Evolutionary conservation across 1,140 invertebrate species (phyloP).

Genomic region (Scaptodrosophila lebanonensis): DNA sequence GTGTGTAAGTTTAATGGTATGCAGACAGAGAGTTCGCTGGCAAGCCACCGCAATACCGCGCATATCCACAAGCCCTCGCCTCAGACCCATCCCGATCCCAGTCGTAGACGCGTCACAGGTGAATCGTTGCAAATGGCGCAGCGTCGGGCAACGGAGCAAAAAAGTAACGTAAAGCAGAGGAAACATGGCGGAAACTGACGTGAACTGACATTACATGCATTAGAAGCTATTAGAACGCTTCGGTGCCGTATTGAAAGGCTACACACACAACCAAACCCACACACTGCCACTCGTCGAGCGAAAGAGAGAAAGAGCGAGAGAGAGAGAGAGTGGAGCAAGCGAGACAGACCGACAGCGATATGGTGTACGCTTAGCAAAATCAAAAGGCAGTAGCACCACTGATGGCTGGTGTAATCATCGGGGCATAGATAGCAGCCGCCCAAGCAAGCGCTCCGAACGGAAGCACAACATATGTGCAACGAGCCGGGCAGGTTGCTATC

Average conservation of each 20-base stretch:
- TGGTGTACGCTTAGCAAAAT: constrained; percentile 36
- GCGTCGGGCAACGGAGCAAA: constrained; percentile 9
- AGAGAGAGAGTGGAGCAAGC: too few species aligned
- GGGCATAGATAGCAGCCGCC: constrained; percentile 52
- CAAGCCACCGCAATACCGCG: too few species aligned
- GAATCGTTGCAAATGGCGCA: not conserved
- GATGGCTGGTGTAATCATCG: constrained; percentile 64
- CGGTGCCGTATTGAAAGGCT: constrained; percentile 37
- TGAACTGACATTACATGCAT: constrained; percentile 69
- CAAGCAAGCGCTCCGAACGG: constrained; percentile 22
- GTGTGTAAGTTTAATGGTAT: too few species aligned
- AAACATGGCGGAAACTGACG: constrained; percentile 54
- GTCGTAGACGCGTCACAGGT: too few species aligned
- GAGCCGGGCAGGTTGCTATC: constrained; percentile 22
- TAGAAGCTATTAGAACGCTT: constrained; percentile 65
- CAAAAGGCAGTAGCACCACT: constrained; percentile 45
- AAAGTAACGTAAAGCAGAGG: constrained; percentile 10
- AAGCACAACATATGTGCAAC: constrained; percentile 7
- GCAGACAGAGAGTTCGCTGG: too few species aligned
- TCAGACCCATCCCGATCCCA: too few species aligned
- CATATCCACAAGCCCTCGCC: too few species aligned
- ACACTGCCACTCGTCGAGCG: too few species aligned
- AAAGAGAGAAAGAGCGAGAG: too few species aligned
- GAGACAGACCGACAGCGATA: not conserved
- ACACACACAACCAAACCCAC: not conserved